These are phyloP conservation scores for Xenus cinereus DNA, from an alignment of 2,113 vertebrate genomes.

Conservation along the genomic window DNA sequence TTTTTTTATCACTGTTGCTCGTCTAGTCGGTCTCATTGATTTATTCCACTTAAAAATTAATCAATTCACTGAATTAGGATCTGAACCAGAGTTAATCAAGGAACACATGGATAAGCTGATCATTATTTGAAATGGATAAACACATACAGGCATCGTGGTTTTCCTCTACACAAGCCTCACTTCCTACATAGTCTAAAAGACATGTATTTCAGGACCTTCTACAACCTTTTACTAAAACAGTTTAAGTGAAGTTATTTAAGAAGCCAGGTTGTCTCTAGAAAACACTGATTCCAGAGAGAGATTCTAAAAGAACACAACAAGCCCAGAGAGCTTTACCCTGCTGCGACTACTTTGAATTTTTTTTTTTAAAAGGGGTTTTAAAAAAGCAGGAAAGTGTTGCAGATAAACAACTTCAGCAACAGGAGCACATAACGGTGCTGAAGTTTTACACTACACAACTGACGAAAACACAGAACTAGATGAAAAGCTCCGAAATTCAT, in stretches of 20 bases:
- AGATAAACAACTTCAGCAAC: neutral
- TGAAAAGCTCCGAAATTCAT: neutral
- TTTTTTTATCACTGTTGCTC: neutral
- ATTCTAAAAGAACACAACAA: neutral
- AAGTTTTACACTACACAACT: neutral
- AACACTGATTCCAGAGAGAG: neutral
- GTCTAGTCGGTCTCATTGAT: neutral
- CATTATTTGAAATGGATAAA: neutral
- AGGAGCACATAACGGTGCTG: neutral
- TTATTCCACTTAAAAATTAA: neutral
- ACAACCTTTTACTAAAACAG: neutral
- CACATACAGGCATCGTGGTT: neutral
- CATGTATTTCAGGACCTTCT: neutral
- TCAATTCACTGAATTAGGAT: neutral
- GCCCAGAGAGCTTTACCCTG: neutral
- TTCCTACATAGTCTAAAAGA: neutral
- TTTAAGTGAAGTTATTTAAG: neutral
- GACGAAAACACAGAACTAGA: neutral
- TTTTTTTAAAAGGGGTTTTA: neutral
- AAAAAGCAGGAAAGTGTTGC: neutral
- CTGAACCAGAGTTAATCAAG: neutral
- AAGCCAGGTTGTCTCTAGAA: neutral
- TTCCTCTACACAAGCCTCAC: neutral
- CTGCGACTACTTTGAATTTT: neutral
- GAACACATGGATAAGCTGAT: neutral